A percentile compares a stretch with the other conserved stretches of the same genome.
Evolutionary conservation across 2,113 vertebrate species (phyloP).

Genomic region (Marmota monax): DNA sequence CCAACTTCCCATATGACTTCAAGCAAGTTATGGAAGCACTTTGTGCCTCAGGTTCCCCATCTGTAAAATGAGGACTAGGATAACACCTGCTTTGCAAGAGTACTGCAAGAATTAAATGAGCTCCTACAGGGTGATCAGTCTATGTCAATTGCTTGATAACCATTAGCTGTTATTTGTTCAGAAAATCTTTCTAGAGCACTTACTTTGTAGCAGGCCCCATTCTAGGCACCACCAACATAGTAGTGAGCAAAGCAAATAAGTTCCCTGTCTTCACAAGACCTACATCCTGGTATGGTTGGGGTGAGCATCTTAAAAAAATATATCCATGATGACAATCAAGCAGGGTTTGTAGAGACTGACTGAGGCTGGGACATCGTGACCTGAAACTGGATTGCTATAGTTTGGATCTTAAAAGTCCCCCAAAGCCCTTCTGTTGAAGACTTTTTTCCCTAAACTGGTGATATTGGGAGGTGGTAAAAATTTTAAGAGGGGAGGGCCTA

Average conservation of each 20-base stretch:
- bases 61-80: neutral
- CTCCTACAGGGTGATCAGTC: neutral
- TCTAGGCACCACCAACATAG: rapidly evolving
- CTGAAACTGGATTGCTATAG: neutral
- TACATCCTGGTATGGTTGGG: neutral
- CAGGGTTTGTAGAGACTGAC: neutral
- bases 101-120: neutral
- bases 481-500: neutral
- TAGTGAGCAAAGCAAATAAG: neutral
- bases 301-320: neutral
- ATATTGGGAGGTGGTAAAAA: neutral
- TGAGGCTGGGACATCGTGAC: neutral
- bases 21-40: neutral
- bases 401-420: neutral
- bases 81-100: rapidly evolving
- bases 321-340: neutral
- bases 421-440: neutral
- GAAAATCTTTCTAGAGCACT: neutral
- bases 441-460: neutral
- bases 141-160: rapidly evolving
- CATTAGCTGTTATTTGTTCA: neutral
- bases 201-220: neutral
- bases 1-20: neutral
- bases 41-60: neutral
- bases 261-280: neutral